A percentile compares a stretch with the other conserved stretches of the same genome.
Evolutionary conservation across 2,797 vertebrate species (phyloP).

Genomic region (Phrynocephalus forsythii): DNA sequence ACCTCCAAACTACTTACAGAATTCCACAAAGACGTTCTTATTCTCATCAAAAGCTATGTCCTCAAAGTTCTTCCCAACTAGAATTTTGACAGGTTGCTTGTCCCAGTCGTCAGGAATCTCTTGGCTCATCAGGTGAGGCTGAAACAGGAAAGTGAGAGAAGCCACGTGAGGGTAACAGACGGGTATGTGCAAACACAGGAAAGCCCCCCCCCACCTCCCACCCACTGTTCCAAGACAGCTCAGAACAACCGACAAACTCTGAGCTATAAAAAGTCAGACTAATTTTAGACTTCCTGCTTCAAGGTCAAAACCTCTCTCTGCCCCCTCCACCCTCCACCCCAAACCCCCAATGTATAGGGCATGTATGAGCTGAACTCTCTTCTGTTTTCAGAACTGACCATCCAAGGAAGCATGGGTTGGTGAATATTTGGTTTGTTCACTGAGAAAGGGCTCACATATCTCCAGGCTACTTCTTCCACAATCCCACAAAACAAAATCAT

Average conservation of each 20-base stretch:
- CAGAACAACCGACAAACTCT: background rate
- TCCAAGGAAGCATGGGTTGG: background rate
- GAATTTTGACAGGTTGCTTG: slow-evolving; percentile 89
- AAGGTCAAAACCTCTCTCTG: background rate
- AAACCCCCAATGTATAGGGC: background rate
- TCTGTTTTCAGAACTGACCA: background rate
- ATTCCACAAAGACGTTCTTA: slow-evolving; percentile 96
- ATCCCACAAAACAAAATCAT: background rate
- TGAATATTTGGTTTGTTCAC: background rate
- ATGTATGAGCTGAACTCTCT: background rate
- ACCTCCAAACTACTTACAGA: slow-evolving; percentile 86
- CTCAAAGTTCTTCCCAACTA: slow-evolving; percentile 97
- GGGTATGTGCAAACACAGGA: background rate
- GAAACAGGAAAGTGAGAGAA: slow-evolving; percentile 30
- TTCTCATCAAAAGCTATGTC: slow-evolving; percentile 89
- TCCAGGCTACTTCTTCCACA: background rate
- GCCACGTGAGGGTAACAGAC: slow-evolving; percentile 6
- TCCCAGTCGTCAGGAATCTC: slow-evolving; percentile 97
- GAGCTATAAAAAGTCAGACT: slow-evolving; percentile 29
- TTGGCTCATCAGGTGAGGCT: slow-evolving; percentile 99
- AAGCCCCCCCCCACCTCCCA: background rate
- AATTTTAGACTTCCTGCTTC: slow-evolving; percentile 41
- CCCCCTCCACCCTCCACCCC: background rate
- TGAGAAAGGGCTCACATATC: background rate
- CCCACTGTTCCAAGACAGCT: background rate